Evolutionary conservation across 2,797 vertebrate genomes (phyloP).

Genomic region (Sebastiscus albofasciatus): DNA sequence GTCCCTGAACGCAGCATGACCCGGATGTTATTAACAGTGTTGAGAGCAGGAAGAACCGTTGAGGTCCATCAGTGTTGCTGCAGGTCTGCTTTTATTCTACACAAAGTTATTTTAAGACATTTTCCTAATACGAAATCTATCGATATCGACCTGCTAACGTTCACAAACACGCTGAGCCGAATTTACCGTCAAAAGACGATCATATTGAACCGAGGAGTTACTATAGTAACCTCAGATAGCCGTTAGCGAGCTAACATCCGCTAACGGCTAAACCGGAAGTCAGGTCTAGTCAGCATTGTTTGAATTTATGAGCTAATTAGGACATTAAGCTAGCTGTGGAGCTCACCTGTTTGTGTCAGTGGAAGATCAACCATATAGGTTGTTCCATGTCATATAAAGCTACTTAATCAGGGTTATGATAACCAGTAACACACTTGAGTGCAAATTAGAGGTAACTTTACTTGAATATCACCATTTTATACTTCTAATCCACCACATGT

Average conservation of each 20-base stretch:
- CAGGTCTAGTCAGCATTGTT: not conserved
- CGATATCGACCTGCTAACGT: rapidly evolving
- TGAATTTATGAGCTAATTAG: not conserved
- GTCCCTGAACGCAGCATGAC: conserved; percentile 25
- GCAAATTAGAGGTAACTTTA: not conserved
- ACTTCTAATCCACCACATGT: too few species aligned
- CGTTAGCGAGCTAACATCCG: not conserved
- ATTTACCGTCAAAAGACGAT: not conserved
- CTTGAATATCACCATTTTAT: too few species aligned
- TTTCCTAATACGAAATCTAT: not conserved
- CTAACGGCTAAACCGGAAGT: not conserved
- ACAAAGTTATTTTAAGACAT: not conserved
- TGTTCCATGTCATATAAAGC: not conserved
- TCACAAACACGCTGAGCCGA: rapidly evolving
- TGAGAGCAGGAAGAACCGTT: not conserved
- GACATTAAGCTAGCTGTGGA: rapidly evolving
- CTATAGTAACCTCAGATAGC: not conserved
- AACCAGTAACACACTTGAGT: not conserved
- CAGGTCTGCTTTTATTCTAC: conserved; percentile 32
- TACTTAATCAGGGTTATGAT: too few species aligned
- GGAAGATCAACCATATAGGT: not conserved
- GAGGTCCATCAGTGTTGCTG: not conserved
- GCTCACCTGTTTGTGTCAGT: not conserved
- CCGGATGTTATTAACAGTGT: conserved; percentile 38
- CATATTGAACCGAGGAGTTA: not conserved